A percentile compares a stretch with the other conserved stretches of the same genome.
Conservation (phyloP, 1,140 invertebrate genomes). For the Heliothis subflexa region DNA sequence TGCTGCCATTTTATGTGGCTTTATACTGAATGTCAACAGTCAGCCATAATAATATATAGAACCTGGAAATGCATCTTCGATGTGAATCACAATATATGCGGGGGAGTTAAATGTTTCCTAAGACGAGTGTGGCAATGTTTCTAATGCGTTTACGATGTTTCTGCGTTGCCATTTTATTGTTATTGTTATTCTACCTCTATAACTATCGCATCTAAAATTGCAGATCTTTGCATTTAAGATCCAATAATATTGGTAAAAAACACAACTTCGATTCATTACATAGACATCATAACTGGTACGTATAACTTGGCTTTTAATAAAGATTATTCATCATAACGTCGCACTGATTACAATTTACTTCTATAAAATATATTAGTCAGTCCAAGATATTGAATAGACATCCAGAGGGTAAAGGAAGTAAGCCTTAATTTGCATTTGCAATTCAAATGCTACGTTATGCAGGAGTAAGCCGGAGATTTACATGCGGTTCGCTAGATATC, state of each 20-base stretch:
- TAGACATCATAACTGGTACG: too few species aligned
- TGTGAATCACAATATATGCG: constrained; percentile 20
- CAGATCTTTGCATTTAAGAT: not conserved
- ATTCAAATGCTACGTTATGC: constrained; percentile 65
- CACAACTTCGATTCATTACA: too few species aligned
- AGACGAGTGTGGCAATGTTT: constrained; percentile 17
- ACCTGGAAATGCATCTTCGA: constrained; percentile 24
- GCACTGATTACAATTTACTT: not conserved
- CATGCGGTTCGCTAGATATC: constrained; percentile 48
- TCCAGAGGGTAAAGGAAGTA: constrained; percentile 37
- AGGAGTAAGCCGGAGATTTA: constrained; percentile 62
- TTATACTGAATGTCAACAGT: constrained; percentile 18
- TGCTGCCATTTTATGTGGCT: not conserved
- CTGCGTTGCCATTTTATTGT: not conserved
- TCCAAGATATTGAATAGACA: constrained; percentile 6
- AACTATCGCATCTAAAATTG: not conserved
- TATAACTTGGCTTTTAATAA: too few species aligned
- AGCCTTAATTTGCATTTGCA: constrained; percentile 68
- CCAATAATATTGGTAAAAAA: too few species aligned
- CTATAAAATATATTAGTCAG: constrained; percentile 18
- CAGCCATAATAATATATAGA: not conserved
- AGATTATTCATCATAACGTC: not conserved
- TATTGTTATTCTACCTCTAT: not conserved
- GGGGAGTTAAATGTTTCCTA: constrained; percentile 28
- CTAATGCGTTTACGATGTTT: constrained; percentile 11